Conservation (phyloP, 1,140 invertebrate genomes). For the Thaumetopoea pityocampa region DNA sequence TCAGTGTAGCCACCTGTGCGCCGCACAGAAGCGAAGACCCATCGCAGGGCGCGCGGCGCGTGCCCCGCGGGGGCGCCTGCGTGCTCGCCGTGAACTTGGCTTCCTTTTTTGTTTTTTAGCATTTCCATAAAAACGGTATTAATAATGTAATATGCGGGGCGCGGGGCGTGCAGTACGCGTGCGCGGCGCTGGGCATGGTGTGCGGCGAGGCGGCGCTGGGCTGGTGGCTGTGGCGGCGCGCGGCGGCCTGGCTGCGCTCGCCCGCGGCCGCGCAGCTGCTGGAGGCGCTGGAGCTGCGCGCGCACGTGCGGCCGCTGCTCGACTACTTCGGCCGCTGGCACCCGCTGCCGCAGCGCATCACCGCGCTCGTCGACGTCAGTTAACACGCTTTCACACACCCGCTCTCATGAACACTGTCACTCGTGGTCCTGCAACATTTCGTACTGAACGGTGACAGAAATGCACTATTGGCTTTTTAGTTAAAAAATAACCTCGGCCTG, state of each 20-base stretch:
- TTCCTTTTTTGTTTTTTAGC: no score
- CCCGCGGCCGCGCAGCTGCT: conserved; percentile 25
- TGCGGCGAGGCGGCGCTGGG: conserved; percentile 24
- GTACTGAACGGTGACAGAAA: not conserved
- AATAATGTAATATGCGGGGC: no score
- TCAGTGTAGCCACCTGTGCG: no score
- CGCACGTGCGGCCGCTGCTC: conserved; percentile 41
- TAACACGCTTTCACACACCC: no score
- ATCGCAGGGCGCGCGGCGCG: no score
- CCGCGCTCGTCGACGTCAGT: conserved; percentile 33
- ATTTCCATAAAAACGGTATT: no score
- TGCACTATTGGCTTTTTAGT: no score
- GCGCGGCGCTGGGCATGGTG: conserved; percentile 21
- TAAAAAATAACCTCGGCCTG: no score
- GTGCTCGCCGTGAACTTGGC: no score
- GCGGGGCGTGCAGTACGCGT: no score
- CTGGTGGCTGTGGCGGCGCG: conserved; percentile 30
- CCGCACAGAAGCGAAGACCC: no score
- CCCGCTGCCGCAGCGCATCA: conserved; percentile 38
- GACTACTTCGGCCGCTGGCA: conserved; percentile 38
- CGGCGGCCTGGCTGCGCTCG: conserved; percentile 25
- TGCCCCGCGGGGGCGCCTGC: no score
- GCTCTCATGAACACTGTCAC: not conserved
- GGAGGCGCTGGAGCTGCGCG: conserved; percentile 28
- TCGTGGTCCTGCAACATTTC: not conserved